These are phyloP conservation scores for Batillaria attramentaria DNA, from an alignment of 1,140 invertebrate genomes.

Conservation along the genomic window DNA sequence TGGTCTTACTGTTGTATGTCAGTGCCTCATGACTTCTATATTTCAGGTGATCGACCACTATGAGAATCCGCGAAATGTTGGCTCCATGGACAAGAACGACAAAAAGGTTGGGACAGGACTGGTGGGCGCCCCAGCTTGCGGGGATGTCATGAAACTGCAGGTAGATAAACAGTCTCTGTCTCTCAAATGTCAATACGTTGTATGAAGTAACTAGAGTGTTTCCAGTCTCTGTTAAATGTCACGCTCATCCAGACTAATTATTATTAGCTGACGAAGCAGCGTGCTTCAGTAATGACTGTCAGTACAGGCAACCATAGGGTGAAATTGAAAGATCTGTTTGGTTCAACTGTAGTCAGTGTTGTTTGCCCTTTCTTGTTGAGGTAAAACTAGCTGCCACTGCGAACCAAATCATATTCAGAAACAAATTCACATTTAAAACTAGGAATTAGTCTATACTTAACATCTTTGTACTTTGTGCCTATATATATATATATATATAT, in stretches of 20 bases:
- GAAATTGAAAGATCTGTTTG: too few relatives aligned
- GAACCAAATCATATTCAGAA: too few relatives aligned
- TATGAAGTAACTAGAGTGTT: background rate
- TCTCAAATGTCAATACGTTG: background rate
- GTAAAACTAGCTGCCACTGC: too few relatives aligned
- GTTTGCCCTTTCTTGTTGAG: background rate
- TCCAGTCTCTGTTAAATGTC: background rate
- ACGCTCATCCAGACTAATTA: too few relatives aligned
- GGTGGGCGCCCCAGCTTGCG: slow-evolving; percentile 98
- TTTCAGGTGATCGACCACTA: slow-evolving; percentile 97
- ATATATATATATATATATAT: too few relatives aligned
- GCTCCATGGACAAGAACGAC: slow-evolving; percentile 96
- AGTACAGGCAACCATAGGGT: too few relatives aligned
- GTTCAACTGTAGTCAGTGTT: background rate
- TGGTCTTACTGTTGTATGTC: too few relatives aligned
- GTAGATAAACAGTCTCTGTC: slow-evolving; percentile 76
- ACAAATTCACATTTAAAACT: too few relatives aligned
- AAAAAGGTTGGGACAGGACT: slow-evolving; percentile 95
- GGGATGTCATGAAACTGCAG: slow-evolving; percentile 99
- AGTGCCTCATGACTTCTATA: background rate
- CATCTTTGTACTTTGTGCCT: too few relatives aligned
- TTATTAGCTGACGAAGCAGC: too few relatives aligned
- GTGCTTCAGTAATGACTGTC: too few relatives aligned
- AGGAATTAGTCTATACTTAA: background rate
- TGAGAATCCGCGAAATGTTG: slow-evolving; percentile 99